A percentile compares a stretch with the other conserved stretches of the same genome.
Conservation (phyloP, 2,797 vertebrate species). For the Pterois miles region DNA sequence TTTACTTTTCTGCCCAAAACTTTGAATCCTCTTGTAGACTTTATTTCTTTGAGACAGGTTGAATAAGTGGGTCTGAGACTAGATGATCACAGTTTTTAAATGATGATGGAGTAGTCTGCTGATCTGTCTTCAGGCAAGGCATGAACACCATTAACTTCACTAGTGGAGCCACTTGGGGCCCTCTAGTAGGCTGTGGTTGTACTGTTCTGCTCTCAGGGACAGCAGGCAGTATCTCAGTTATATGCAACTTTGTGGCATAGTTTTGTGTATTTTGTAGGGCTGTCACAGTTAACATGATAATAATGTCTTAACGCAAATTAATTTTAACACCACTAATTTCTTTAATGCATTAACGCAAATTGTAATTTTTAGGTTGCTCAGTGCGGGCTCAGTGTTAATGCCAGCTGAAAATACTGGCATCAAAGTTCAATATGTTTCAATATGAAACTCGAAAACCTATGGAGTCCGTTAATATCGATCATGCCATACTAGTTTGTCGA, state of each 20-base stretch:
- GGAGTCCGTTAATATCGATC: no score
- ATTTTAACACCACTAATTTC: no score
- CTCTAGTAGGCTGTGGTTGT: neutral
- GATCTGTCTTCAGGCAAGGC: neutral
- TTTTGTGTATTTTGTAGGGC: neutral
- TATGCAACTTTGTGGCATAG: neutral
- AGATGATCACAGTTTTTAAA: no score
- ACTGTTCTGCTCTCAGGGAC: neutral
- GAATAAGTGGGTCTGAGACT: neutral
- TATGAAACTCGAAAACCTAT: no score
- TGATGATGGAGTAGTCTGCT: neutral
- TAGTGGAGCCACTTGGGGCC: neutral
- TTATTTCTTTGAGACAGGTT: neutral
- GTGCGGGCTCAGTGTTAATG: no score
- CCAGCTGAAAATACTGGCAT: no score
- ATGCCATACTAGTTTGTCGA: no score
- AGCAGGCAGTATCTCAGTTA: neutral
- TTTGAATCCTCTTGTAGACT: neutral
- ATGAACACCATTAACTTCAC: neutral
- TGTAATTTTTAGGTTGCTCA: no score
- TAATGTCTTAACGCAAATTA: no score
- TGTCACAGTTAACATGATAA: no score
- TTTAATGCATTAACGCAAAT: no score
- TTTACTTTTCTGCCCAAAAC: conserved; percentile 15
- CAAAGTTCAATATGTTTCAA: no score